Base-by-base conservation (phyloP, 2,888 invertebrate species). In the Prenolepis imparis region DNA sequence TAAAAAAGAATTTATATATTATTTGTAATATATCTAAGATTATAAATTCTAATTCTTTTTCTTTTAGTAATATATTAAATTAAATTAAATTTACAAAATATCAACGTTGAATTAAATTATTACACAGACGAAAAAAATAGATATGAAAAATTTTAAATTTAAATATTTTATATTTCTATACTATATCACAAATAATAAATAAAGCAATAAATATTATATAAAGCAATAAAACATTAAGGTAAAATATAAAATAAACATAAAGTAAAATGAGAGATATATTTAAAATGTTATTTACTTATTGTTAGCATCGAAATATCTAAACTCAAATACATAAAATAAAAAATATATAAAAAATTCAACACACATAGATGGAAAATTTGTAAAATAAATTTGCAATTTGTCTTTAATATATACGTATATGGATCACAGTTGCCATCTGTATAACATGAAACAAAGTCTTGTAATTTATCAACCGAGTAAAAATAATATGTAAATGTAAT, bases 361-460 rank as follows among this genome's bases (percentile, higher is more conserved):
- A 24, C 18, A 39, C 12, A 52, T 18, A 18, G 3, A 36, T 48
- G 36, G 24, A 24, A 39, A 32, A 64, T 39, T 63, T 21, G n/a
- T n/a, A n/a, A 52, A 36, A 18, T 36, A 24, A 52, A 61, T 74
- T 4, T 36, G 0, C 3, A 61, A 2, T 52, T 52, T 52, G n/a
- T n/a, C n/a, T 66, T 52, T 21, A 18, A 39, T 1, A 4, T 24
- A 39, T 55, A 64, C 4, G 36, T 39, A 2, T 66, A 2, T 66
- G 41, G 55, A 55, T 77, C 0, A 28, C 66, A 39, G 66, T 67
- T 77, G 77, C 77, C 77, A 67, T 77, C 77, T 77, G 9, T 67
- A 67, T 15, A n/a, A 57, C 21, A 41, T 3, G n/a, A 67, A 6
- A 57, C 12, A 28, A 77, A 77, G 55, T 28, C n/a, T 18, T 6